phyloP scores from a whole-genome alignment of 2,888 invertebrate genomes.

The Branchipolynoe longqiensis region DNA sequence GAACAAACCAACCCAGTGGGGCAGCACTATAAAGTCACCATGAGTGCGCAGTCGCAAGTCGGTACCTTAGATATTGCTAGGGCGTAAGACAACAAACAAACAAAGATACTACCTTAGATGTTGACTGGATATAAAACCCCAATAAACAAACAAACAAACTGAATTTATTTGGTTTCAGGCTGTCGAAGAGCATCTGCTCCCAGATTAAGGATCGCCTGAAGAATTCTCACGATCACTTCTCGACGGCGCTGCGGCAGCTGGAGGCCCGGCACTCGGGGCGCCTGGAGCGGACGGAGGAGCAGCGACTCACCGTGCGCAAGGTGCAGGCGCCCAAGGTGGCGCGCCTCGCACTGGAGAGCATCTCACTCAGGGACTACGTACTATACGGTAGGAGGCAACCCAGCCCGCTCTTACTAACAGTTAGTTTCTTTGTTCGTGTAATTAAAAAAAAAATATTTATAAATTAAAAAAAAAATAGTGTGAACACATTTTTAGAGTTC shows the following conservation, averaged over 20 bases:
- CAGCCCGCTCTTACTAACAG: neutral
- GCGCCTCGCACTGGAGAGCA: slow-evolving; percentile 90
- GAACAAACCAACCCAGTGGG: too few species aligned
- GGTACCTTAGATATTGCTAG: too few species aligned
- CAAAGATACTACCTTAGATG: too few species aligned
- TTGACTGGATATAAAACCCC: too few species aligned
- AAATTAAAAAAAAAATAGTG: too few species aligned
- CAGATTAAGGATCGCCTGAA: slow-evolving; percentile 90
- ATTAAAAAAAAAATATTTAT: neutral
- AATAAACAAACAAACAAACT: too few species aligned
- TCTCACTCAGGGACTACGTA: slow-evolving; percentile 90
- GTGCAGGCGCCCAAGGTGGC: slow-evolving; percentile 91
- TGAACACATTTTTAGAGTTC: too few species aligned
- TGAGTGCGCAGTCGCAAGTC: too few species aligned
- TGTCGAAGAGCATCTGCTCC: slow-evolving; percentile 88
- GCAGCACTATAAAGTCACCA: too few species aligned
- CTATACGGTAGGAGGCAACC: slow-evolving; percentile 85
- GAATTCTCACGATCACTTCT: slow-evolving; percentile 90
- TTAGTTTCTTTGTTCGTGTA: neutral
- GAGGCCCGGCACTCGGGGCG: slow-evolving; percentile 87
- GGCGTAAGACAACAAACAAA: too few species aligned
- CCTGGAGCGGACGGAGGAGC: slow-evolving; percentile 90
- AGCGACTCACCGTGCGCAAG: slow-evolving; percentile 85
- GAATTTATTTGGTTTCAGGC: slow-evolving; percentile 80
- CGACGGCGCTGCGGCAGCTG: slow-evolving; percentile 87